Conservation (phyloP, 2,113 vertebrate genomes). For the Cebidichthys violaceus region DNA sequence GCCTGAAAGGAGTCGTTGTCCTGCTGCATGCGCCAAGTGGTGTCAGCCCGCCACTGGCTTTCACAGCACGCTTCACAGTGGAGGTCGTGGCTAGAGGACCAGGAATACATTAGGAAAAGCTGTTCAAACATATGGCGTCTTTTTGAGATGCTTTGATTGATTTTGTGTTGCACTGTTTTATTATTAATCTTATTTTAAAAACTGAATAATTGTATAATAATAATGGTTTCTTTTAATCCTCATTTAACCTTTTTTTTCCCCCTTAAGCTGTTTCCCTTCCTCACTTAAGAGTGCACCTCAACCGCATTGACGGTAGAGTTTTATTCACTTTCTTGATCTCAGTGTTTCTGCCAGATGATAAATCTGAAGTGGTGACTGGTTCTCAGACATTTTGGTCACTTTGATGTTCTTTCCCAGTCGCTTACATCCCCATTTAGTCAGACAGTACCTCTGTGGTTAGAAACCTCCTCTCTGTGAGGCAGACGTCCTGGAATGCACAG, state of each 20-base stretch:
- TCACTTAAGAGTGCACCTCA: not conserved
- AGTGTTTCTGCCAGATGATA: conserved; percentile 13
- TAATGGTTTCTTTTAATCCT: not conserved
- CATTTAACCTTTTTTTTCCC: not conserved
- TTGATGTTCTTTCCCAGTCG: conserved; percentile 49
- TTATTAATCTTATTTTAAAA: conserved; percentile 23
- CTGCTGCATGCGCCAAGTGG: conserved; percentile 72
- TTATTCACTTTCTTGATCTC: conserved; percentile 17
- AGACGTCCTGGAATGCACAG: conserved; percentile 67
- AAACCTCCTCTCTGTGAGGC: conserved; percentile 44
- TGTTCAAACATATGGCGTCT: conserved; percentile 68
- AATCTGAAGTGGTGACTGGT: conserved; percentile 40
- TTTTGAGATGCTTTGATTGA: conserved; percentile 57
- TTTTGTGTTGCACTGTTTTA: conserved; percentile 17
- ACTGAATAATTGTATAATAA: not conserved
- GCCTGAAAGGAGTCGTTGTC: conserved; percentile 69
- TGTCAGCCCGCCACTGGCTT: conserved; percentile 71
- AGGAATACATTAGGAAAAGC: conserved; percentile 66
- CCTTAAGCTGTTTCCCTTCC: not conserved
- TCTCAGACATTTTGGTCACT: conserved; percentile 44
- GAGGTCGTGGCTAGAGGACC: conserved; percentile 55
- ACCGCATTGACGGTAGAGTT: not conserved
- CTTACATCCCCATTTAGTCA: conserved; percentile 30
- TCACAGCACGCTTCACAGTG: conserved; percentile 62
- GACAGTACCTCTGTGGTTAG: conserved; percentile 59